Evolutionary conservation across 2,113 vertebrate species (phyloP).

Genomic region (Prolemur simus): DNA sequence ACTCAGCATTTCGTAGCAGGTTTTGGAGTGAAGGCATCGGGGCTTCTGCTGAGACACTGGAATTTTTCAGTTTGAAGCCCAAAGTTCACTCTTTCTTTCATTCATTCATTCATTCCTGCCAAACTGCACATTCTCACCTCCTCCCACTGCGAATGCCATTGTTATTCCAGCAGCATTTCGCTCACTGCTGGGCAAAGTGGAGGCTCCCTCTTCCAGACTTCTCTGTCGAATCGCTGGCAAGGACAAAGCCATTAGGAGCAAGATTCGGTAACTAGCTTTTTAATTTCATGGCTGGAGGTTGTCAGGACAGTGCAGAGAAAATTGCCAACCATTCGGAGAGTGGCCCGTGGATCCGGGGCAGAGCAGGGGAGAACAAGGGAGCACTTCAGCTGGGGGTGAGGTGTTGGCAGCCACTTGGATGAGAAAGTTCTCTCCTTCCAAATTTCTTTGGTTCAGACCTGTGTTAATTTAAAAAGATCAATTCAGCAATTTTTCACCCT

Average conservation of each 20-base stretch:
- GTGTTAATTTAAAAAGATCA: conserved; percentile 46
- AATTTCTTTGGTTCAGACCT: neutral
- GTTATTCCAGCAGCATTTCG: conserved; percentile 57
- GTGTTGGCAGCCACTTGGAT: conserved; percentile 22
- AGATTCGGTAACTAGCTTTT: conserved; percentile 66
- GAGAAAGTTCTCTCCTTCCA: conserved; percentile 55
- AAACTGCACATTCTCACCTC: neutral
- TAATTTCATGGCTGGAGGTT: conserved; percentile 76
- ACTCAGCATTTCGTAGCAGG: neutral
- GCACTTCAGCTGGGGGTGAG: neutral
- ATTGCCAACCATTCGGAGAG: conserved; percentile 77
- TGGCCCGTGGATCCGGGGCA: conserved; percentile 58
- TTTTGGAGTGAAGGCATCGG: neutral
- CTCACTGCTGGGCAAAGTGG: conserved; percentile 14
- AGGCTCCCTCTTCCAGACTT: conserved; percentile 66
- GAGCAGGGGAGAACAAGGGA: conserved; percentile 34
- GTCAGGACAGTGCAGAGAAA: conserved; percentile 79
- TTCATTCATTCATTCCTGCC: neutral
- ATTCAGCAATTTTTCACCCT: conserved; percentile 51
- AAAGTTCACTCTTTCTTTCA: neutral
- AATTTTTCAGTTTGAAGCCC: conserved; percentile 33
- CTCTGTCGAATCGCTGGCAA: conserved; percentile 59
- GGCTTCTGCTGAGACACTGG: neutral
- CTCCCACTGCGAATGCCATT: conserved; percentile 5
- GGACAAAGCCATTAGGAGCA: conserved; percentile 61